phyloP scores from a whole-genome alignment of 92 coral and sea anemone genomes.

The Parazoanthus atlanticus region DNA sequence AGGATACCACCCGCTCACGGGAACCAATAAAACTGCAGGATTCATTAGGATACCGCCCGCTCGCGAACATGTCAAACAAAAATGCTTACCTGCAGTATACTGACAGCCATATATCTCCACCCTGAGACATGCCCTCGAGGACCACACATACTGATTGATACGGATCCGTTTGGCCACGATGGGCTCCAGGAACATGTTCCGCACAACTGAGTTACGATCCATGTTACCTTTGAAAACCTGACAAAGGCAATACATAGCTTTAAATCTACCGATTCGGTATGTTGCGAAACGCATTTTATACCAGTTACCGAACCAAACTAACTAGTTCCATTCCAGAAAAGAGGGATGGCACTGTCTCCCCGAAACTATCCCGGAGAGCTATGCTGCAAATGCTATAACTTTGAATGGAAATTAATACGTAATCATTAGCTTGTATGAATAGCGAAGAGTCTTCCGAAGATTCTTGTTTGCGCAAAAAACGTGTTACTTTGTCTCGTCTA shows the following conservation, averaged over 20 bases:
- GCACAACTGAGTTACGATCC: slow-evolving; percentile 67
- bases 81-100: slow-evolving; percentile 58
- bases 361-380: no score
- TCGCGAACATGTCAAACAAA: background rate
- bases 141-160: slow-evolving; percentile 57
- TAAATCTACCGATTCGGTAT: background rate
- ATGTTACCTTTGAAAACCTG: slow-evolving; percentile 79
- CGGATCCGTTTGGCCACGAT: slow-evolving; percentile 64
- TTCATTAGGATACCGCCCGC: background rate
- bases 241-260: background rate
- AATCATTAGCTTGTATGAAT: no score
- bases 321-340: no score
- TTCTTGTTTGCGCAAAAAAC: no score
- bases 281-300: no score
- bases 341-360: no score
- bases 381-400: no score
- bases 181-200: slow-evolving; percentile 56
- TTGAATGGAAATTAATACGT: no score
- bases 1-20: background rate
- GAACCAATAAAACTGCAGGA: background rate
- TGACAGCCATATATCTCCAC: slow-evolving; percentile 76
- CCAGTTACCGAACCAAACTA: no score
- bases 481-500: no score
- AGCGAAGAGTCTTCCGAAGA: no score
- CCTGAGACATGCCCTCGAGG: slow-evolving; percentile 76